phyloP scores from a whole-genome alignment of 2,797 vertebrate species.

The Crocodylus rhombifer region DNA sequence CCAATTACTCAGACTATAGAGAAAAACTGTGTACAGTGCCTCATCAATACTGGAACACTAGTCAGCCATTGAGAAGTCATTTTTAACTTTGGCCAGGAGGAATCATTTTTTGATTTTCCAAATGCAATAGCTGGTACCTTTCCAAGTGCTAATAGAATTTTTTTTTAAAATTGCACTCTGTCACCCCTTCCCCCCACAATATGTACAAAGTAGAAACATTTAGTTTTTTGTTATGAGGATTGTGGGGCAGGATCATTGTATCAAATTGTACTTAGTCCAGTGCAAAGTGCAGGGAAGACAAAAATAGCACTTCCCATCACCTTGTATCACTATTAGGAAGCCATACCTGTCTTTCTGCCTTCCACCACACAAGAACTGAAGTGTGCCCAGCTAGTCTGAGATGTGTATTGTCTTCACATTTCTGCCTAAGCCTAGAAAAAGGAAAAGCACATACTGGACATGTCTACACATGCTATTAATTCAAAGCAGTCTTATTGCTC shows the following conservation, averaged over 20 bases:
- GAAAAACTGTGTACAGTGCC: not conserved
- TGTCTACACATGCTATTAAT: too few species aligned
- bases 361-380: not conserved
- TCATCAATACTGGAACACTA: constrained; percentile 22
- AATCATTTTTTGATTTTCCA: not conserved
- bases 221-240: not conserved
- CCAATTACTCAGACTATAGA: not conserved
- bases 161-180: not conserved
- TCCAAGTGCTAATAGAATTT: not conserved
- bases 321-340: not conserved
- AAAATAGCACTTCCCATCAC: not conserved
- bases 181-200: too few species aligned
- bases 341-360: not conserved
- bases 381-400: not conserved
- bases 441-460: too few species aligned
- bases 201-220: not conserved
- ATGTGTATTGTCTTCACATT: not conserved
- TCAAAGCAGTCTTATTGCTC: too few species aligned
- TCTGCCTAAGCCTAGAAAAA: too few species aligned
- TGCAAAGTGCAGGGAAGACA: not conserved
- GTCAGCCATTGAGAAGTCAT: not conserved
- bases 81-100: constrained; percentile 5
- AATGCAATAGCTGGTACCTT: constrained; percentile 4
- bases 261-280: not conserved
- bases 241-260: not conserved